A percentile compares a stretch with the other conserved stretches of the same genome.
phyloP scores from a whole-genome alignment of 2,113 vertebrate species.

The Donacobius atricapilla region DNA sequence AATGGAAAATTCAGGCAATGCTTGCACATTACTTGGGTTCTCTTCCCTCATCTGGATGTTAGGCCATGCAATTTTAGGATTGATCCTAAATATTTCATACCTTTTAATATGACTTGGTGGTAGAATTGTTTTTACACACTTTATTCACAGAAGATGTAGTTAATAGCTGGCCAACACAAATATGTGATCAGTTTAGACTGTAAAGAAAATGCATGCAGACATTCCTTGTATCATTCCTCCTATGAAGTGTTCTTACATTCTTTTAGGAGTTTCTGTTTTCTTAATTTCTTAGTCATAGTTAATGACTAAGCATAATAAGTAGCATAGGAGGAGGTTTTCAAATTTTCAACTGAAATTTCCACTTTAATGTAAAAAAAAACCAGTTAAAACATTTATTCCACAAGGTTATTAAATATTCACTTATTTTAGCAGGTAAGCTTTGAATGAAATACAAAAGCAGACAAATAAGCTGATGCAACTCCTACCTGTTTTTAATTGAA shows the following conservation, averaged over 20 bases:
- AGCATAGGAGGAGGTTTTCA: background rate
- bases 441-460: background rate
- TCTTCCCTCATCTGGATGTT: background rate
- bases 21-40: background rate
- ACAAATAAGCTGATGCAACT: background rate
- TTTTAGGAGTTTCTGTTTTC: background rate
- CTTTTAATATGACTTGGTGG: background rate
- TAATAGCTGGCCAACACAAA: background rate
- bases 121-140: background rate
- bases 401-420: background rate
- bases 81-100: background rate
- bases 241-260: background rate
- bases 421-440: background rate
- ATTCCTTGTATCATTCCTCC: background rate
- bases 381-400: background rate
- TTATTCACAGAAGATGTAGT: background rate
- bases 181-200: background rate
- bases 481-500: background rate
- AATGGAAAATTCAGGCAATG: constrained; percentile 5
- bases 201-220: background rate
- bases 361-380: background rate
- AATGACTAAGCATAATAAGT: no score
- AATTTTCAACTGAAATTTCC: background rate
- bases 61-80: background rate
- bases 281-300: background rate